Evolutionary conservation across 2,113 vertebrate species (phyloP), one percentile per base, ranked within the genome.

Genomic region (Hippopotamus amphibius): DNA sequence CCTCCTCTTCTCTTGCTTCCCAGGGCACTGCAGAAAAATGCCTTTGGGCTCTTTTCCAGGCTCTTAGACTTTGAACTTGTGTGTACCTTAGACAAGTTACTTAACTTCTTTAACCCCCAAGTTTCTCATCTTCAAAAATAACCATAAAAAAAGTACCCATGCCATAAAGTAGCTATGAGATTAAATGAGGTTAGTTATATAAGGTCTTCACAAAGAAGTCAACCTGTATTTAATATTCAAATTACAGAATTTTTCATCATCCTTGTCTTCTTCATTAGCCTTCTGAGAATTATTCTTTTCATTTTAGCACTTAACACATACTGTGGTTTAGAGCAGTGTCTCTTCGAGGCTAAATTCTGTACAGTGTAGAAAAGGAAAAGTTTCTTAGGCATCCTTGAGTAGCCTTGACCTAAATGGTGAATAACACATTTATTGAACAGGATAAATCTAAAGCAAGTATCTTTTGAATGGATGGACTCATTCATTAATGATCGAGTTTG

Each of bases 161-260:
- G 4, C 4, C 33, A 59, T 68, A 90, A 83, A 83, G 12, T 59
- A 46, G 16, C 48, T 74, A 22, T 88, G 24, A 76, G 37, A 65
- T 59, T 97, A 80, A 69, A 69, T 95, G 48, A 91, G 11, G 4
- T 88, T 92, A 84, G 9, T 88, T 86, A 89, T 6, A 37, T 63
- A 92, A 83, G 3, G 17, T 57, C 43, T 71, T 92, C 21, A 59
- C n/a, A 69, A 79, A 87, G 57, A 93, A 90, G 11, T 63, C 19
- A 14, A 43, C 8, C 46, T 16, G 17, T 57, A 94, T 81, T 96
- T 90, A 95, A 43, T 6, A 46, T 37, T 90, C 6, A n/a, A 12
- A 63, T 69, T 87, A 74, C 24, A 93, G 53, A 85, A 82, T 8
- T 37, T 96, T 77, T 57, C 22, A 68, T 74, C 46, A 95, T 81